phyloP scores from a whole-genome alignment of 2,113 vertebrate genomes.

The Nycticebus coucang region DNA sequence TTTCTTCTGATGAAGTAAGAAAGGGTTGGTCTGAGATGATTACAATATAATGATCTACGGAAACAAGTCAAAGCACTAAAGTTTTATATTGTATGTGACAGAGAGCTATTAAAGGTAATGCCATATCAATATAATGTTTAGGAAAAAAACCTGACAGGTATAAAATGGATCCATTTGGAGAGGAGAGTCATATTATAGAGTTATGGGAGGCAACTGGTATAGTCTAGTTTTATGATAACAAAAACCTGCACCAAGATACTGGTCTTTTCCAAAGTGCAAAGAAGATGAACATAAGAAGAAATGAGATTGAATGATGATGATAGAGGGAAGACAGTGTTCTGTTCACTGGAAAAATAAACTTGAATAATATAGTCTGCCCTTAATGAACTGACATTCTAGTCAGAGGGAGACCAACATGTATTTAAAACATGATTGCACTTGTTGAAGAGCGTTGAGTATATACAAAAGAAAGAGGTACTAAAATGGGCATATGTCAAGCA shows the following conservation, averaged over 20 bases:
- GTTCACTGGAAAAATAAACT: not conserved
- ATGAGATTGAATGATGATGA: not conserved
- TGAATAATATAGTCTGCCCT: not conserved
- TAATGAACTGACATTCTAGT: not conserved
- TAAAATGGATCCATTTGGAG: not conserved
- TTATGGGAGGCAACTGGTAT: not conserved
- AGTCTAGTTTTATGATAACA: not conserved
- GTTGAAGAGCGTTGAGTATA: not conserved
- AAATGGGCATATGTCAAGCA: not conserved
- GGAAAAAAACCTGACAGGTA: not conserved
- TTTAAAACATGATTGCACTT: not conserved
- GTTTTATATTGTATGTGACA: not conserved
- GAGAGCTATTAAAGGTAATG: not conserved
- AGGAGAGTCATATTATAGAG: not conserved
- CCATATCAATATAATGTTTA: not conserved
- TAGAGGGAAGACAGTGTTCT: not conserved
- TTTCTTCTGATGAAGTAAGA: not conserved
- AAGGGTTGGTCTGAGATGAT: not conserved
- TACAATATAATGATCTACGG: not conserved
- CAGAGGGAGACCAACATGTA: not conserved
- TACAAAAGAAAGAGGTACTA: not conserved
- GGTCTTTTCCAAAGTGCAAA: not conserved
- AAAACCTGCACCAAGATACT: not conserved
- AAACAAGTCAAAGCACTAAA: not conserved
- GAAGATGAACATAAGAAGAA: not conserved